Conservation (phyloP, 2,888 invertebrate species). For the Lasioglossum vierecki region DNA sequence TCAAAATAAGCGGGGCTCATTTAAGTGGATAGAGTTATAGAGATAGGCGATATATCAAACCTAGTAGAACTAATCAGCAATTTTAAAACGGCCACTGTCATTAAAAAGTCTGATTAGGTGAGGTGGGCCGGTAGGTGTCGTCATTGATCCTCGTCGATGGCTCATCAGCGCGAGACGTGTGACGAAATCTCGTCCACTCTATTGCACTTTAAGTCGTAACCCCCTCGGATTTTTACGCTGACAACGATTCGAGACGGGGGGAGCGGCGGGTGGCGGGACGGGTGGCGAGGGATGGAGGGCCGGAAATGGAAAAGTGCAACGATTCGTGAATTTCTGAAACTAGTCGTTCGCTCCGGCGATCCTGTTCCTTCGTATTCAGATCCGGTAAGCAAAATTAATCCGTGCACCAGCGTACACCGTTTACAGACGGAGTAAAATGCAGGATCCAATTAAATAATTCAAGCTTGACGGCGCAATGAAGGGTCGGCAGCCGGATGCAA, state of each 20-base stretch:
- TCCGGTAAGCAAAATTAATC: conserved; percentile 56
- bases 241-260: neutral
- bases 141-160: neutral
- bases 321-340: conserved; percentile 54
- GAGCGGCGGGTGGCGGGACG: neutral
- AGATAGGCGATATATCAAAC: too few relatives aligned
- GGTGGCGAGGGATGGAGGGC: neutral
- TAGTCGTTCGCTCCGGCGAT: conserved; percentile 12
- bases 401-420: conserved; percentile 40
- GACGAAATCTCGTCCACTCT: conserved; percentile 13
- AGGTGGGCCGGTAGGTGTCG: neutral
- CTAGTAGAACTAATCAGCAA: neutral
- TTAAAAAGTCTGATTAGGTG: neutral
- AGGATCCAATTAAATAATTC: conserved; percentile 67
- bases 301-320: conserved; percentile 36
- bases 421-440: conserved; percentile 55
- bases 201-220: neutral
- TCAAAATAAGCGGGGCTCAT: too few relatives aligned
- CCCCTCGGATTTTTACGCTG: conserved; percentile 14
- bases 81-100: neutral
- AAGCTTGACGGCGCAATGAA: conserved; percentile 53
- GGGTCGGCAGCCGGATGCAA: conserved; percentile 22
- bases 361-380: conserved; percentile 36
- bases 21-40: too few relatives aligned
- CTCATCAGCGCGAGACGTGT: neutral